These are phyloP conservation scores for Eriocheir sinensis DNA, from an alignment of 1,140 invertebrate species.

Conservation along the genomic window DNA sequence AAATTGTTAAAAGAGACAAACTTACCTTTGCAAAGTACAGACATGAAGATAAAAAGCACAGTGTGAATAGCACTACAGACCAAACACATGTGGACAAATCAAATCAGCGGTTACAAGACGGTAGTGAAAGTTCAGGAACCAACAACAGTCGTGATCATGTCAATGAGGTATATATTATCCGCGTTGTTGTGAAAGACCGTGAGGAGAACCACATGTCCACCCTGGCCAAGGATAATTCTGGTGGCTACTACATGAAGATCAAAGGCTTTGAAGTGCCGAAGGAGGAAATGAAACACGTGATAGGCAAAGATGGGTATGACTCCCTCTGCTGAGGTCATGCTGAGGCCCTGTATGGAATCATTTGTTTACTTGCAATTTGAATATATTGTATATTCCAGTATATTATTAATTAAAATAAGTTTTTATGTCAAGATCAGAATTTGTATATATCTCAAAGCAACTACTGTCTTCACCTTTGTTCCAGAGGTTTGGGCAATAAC, in stretches of 20 bases:
- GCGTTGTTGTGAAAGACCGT: slow-evolving; percentile 68
- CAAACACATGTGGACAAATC: neutral
- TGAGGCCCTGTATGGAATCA: neutral
- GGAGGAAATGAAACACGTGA: slow-evolving; percentile 39
- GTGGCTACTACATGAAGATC: slow-evolving; percentile 72
- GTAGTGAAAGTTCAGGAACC: neutral
- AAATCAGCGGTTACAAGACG: neutral
- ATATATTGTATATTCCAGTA: neutral
- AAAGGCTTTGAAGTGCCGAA: slow-evolving; percentile 69
- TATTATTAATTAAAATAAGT: neutral
- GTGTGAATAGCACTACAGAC: neutral
- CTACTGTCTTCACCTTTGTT: neutral
- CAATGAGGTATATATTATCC: slow-evolving; percentile 71
- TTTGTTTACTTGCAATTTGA: neutral
- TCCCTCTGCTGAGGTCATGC: slow-evolving; percentile 58
- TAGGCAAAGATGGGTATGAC: slow-evolving; percentile 60
- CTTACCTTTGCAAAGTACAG: neutral
- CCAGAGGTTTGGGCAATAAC: neutral
- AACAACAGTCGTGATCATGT: slow-evolving; percentile 32
- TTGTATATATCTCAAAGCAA: neutral
- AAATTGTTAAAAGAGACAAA: slow-evolving; percentile 35
- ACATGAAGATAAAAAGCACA: neutral
- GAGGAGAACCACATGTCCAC: slow-evolving; percentile 71
- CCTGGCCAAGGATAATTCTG: slow-evolving; percentile 58
- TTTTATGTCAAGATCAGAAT: neutral